Evolutionary conservation across 2,113 vertebrate genomes (phyloP).

Genomic region (Heteronetta atricapilla): DNA sequence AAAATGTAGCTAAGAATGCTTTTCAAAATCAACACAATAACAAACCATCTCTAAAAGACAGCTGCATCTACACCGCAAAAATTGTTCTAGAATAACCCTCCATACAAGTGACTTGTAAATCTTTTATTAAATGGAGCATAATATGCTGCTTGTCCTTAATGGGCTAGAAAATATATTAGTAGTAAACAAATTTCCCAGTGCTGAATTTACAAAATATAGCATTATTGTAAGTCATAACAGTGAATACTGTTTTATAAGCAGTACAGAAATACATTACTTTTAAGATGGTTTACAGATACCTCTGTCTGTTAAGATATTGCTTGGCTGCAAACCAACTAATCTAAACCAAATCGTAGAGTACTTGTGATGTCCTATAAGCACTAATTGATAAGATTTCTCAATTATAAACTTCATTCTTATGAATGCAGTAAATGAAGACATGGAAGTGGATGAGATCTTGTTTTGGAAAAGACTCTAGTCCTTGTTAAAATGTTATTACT

Average conservation of each 20-base stretch:
- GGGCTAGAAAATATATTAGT: background rate
- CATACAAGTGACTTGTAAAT: background rate
- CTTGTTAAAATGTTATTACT: slow-evolving; percentile 77
- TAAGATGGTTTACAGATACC: background rate
- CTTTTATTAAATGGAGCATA: background rate
- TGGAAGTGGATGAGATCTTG: slow-evolving; percentile 68
- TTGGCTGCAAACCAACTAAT: slow-evolving; percentile 59
- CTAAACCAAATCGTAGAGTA: slow-evolving; percentile 60
- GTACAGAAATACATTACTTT: background rate
- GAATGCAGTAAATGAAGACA: slow-evolving; percentile 70
- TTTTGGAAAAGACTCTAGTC: slow-evolving; percentile 75
- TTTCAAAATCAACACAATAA: background rate
- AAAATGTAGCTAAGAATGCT: background rate
- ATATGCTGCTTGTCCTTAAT: background rate
- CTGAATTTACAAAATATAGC: slow-evolving; percentile 8
- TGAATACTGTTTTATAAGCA: background rate
- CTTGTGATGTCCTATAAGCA: slow-evolving; percentile 65
- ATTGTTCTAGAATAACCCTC: background rate
- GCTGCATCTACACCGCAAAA: background rate
- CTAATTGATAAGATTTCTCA: slow-evolving; percentile 72
- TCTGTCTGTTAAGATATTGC: background rate
- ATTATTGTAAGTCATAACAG: background rate
- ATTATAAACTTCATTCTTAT: slow-evolving; percentile 75
- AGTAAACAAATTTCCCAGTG: background rate
- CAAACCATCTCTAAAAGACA: background rate